Base-by-base conservation (phyloP, 2,888 invertebrate species). In the Amphipyra berbera region DNA sequence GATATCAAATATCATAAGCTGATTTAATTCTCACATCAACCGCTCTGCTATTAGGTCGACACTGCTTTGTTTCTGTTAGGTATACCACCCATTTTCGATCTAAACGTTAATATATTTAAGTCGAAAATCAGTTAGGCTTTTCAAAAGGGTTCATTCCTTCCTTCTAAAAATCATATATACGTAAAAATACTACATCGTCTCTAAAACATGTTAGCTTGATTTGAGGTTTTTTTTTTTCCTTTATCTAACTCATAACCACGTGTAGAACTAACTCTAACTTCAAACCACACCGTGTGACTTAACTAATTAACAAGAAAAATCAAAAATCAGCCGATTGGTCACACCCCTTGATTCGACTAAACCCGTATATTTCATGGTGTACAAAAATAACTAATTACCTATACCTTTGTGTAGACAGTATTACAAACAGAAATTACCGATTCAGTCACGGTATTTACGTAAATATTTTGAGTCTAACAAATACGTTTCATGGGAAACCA, bases 401-500 rank as follows among this genome's bases (percentile, higher is more conserved):
- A 62, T 68, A 70, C 60, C 55, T 68, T 65, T 78, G 78, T 74
- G 79, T 79, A 81, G 82, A 75, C 45, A 82, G 82, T 81, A 87
- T 82, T 86, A 88, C 89, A 88, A 89, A 89, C 79, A 88, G 74
- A 84, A 78, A 90, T 91, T 90, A 88, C 58, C 69, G 53, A 76
- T 85, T 93, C 88, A 80, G 91, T 85, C 86, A 85, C 89, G 90
- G 85, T 78, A 83, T 80, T 92, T 88, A 86, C 64, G 68, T 79
- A 79, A 86, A 87, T 84, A 87, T 88, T 88, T 85, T 85, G 78
- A 74, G 79, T 81, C 81, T 76, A 78, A 78, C 76, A 83, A 78
- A 79, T 81, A 73, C 40, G 78, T 82, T 88, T 85, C 89, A 91
- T 92, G 93, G 92, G 93, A 93, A 92, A 79, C 65, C 55, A 69